Percentiles rank a stretch among this genome's conserved stretches.
These are phyloP conservation scores for Drusus annulatus DNA, from an alignment of 1,140 invertebrate genomes.

Conservation along the genomic window DNA sequence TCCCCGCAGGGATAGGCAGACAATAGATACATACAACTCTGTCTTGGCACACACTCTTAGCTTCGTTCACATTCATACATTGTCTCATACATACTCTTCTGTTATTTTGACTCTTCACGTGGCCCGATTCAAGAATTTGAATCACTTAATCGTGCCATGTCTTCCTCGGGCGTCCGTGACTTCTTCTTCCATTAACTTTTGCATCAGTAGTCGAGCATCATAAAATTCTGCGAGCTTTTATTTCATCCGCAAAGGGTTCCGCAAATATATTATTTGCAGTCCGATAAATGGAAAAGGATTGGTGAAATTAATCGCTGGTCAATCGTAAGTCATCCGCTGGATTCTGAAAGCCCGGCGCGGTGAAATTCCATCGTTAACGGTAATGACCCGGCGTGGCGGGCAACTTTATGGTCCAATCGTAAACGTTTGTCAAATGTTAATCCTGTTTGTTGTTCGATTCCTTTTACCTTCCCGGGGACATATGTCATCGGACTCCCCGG, in stretches of 20 bases:
- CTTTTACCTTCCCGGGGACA: constrained; percentile 30
- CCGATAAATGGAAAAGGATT: background rate
- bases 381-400: constrained; percentile 16
- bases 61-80: no score
- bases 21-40: no score
- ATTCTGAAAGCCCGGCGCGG: background rate
- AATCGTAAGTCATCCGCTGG: background rate
- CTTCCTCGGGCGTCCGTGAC: no score
- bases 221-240: background rate
- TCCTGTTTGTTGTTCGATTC: constrained; percentile 46
- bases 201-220: background rate
- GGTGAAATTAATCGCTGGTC: background rate
- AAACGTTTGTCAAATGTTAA: constrained; percentile 44
- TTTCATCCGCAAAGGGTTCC: background rate
- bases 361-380: constrained; percentile 9
- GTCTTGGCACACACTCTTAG: no score
- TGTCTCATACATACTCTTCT: no score
- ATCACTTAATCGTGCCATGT: no score
- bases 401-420: constrained; percentile 30
- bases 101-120: no score
- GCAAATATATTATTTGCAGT: background rate
- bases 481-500: constrained; percentile 3
- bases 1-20: no score
- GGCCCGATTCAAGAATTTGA: no score
- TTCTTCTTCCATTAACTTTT: no score